Evolutionary conservation across 2,797 vertebrate genomes (phyloP).

Genomic region (Pipistrellus nathusii): DNA sequence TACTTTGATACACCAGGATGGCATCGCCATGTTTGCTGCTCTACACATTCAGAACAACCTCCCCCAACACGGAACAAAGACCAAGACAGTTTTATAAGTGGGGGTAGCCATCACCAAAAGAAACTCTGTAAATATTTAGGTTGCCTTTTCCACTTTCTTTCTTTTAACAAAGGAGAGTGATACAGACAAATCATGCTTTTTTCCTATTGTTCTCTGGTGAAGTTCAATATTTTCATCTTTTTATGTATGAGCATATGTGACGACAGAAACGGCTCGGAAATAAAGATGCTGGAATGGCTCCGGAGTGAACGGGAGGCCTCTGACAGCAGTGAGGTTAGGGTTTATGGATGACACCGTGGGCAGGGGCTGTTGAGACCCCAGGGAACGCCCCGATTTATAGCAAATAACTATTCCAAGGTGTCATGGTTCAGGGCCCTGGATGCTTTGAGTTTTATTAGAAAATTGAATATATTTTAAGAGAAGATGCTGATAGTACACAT

Average conservation of each 20-base stretch:
- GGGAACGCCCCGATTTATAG: not conserved
- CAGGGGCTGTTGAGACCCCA: not conserved
- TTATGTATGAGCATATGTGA: not conserved
- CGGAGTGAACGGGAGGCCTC: not conserved
- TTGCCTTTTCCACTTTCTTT: not conserved
- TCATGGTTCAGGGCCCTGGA: not conserved
- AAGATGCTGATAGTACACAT: not conserved
- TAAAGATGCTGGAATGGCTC: not conserved
- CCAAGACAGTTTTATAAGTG: too few relatives aligned
- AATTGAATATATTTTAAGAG: not conserved
- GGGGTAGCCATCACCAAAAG: too few relatives aligned
- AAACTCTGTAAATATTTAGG: too few relatives aligned
- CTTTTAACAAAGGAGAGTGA: not conserved
- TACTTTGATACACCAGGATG: too few relatives aligned
- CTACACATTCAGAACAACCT: too few relatives aligned
- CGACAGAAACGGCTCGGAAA: not conserved
- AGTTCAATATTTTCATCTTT: not conserved
- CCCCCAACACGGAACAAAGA: too few relatives aligned
- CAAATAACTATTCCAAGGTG: not conserved
- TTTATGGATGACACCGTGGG: not conserved
- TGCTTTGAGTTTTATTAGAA: slow-evolving; percentile 10
- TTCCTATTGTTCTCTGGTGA: not conserved
- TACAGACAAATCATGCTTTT: not conserved
- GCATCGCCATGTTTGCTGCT: too few relatives aligned
- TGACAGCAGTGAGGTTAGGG: not conserved